Base-by-base conservation (phyloP, 1,140 invertebrate genomes). In the Xylocopa sonorina region DNA sequence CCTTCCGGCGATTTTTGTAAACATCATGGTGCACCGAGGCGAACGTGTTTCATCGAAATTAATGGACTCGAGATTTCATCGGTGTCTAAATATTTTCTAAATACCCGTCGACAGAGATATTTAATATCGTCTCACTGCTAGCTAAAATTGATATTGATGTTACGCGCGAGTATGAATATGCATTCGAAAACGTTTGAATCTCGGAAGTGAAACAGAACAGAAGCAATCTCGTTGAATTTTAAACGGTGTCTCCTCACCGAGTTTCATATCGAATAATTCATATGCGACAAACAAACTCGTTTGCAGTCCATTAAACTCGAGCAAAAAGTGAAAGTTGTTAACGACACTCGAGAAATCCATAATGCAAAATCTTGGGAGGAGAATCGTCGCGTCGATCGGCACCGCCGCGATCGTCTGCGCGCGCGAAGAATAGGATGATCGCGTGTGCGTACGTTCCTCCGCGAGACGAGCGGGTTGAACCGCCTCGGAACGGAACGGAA, bases 401-500 rank as follows among this genome's bases (percentile, higher is more conserved):
- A n/a, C n/a, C n/a, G n/a, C n/a, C n/a, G n/a, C n/a, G n/a, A n/a
- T n/a, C n/a, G n/a, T n/a, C n/a, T n/a, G n/a, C n/a, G n/a, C n/a
- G n/a, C n/a, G n/a, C n/a, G n/a, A n/a, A n/a, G n/a, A n/a, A n/a
- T n/a, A n/a, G n/a, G n/a, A n/a, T n/a, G n/a, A n/a, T n/a, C n/a
- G n/a, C n/a, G n/a, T n/a, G n/a, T n/a, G n/a, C n/a, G n/a, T n/a
- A 43, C 41, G 41, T 43, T 3, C 41, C 0, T 43, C 12, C 12
- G 0, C 9, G 4, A 43, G 12, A 43, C 50, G 73, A 67, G 27
- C 2, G 46, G 38, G 51, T 16, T 57, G 51, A 76, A 58, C 58
- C 16, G 16, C 60, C 38, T 57, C 64, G 55, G 77, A 74, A 82
- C 63, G 60, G 63, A 82, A 67, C 32, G 63, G 74, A 75, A 80